Percentiles rank a stretch among this genome's conserved stretches.
Conservation (phyloP, 2,888 invertebrate species). For the Seira sanloemensis region DNA sequence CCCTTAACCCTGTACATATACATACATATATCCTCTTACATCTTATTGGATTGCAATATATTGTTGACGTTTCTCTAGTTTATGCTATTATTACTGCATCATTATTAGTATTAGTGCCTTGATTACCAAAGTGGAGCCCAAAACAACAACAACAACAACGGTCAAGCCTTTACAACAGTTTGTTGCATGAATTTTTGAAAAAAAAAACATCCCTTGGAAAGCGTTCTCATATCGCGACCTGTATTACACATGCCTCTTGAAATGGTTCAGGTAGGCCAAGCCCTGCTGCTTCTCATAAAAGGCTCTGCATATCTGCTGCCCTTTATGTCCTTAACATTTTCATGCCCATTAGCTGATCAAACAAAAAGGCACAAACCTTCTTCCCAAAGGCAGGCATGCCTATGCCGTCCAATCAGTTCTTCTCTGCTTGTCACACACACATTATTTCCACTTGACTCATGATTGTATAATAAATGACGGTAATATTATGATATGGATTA, state of each 20-base stretch:
- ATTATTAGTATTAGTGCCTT: constrained; percentile 37
- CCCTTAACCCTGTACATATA: too few species aligned
- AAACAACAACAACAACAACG: too few species aligned
- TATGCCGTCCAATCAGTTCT: neutral
- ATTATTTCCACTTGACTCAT: constrained; percentile 23
- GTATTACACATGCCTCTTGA: constrained; percentile 37
- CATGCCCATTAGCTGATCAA: neutral
- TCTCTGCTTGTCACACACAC: neutral
- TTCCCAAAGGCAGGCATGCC: neutral
- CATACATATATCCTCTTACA: too few species aligned
- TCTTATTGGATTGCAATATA: too few species aligned
- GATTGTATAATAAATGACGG: neutral
- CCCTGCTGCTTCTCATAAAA: constrained; percentile 43
- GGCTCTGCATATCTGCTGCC: neutral
- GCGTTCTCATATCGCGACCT: too few species aligned
- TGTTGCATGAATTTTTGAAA: too few species aligned
- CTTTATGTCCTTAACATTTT: neutral
- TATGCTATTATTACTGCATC: neutral
- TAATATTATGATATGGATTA: constrained; percentile 24
- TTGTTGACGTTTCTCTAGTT: constrained; percentile 22
- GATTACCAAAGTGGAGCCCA: constrained; percentile 9
- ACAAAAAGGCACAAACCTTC: neutral
- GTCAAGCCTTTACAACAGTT: too few species aligned
- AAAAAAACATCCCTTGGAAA: too few species aligned
- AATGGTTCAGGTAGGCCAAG: constrained; percentile 54